phyloP scores from a whole-genome alignment of 2,797 vertebrate species.

The Champsocephalus esox region DNA sequence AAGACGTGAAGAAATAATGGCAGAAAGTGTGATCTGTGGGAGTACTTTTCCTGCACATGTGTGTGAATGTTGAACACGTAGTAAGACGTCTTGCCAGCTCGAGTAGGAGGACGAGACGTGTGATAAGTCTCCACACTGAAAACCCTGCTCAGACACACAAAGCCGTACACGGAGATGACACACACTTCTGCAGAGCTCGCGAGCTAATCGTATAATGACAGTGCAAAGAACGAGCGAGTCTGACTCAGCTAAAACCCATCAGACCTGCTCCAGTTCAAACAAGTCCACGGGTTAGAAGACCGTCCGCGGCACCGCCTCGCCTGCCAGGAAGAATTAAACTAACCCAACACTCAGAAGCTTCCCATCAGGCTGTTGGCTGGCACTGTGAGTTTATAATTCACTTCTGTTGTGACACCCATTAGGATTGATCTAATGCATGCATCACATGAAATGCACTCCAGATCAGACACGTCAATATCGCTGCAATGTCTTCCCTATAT shows the following conservation, averaged over 20 bases:
- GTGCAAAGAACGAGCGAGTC: constrained; percentile 30
- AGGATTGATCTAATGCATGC: neutral
- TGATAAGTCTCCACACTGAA: neutral
- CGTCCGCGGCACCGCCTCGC: neutral
- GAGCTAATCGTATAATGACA: constrained; percentile 62
- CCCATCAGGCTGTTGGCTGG: neutral
- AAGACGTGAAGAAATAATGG: constrained; percentile 11
- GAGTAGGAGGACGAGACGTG: neutral
- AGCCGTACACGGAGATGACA: constrained; percentile 13
- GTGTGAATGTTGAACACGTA: neutral
- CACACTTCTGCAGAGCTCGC: constrained; percentile 16
- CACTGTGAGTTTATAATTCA: neutral
- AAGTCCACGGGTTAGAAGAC: constrained; percentile 25
- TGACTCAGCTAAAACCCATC: constrained; percentile 58
- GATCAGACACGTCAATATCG: neutral
- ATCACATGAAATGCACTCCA: neutral
- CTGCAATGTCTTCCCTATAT: neutral
- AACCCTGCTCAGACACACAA: constrained; percentile 54
- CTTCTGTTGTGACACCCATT: neutral
- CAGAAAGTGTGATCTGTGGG: constrained; percentile 4
- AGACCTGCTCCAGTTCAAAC: constrained; percentile 49
- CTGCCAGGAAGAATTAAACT: constrained; percentile 1
- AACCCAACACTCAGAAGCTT: neutral
- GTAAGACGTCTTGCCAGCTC: neutral
- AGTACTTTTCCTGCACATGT: neutral